Evolutionary conservation across 2,888 invertebrate genomes (phyloP).

Genomic region (Zele albiditarsus): DNA sequence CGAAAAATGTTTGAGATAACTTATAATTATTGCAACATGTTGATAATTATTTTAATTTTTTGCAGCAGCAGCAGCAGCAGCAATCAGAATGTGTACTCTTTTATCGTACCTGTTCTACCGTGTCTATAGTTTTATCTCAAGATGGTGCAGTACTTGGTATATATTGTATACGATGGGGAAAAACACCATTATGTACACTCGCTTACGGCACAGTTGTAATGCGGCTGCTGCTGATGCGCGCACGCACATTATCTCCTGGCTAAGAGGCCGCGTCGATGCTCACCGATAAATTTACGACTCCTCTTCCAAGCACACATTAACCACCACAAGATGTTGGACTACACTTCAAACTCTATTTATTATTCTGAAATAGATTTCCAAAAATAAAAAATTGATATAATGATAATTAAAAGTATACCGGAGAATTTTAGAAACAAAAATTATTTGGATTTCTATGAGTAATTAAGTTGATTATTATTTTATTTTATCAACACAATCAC

Average conservation of each 20-base stretch:
- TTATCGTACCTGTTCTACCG: neutral
- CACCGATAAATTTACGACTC: constrained; percentile 64
- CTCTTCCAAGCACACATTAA: constrained; percentile 57
- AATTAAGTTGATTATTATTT: too few relatives aligned
- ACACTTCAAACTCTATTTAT: constrained; percentile 11
- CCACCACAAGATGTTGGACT: constrained; percentile 19
- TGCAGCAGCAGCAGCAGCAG: too few relatives aligned
- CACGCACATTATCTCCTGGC: constrained; percentile 56
- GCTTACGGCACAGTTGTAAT: constrained; percentile 26
- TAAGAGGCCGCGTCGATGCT: constrained; percentile 55
- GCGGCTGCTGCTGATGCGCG: constrained; percentile 32
- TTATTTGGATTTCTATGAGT: too few relatives aligned
- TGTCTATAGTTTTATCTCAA: constrained; percentile 19
- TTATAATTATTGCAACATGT: neutral
- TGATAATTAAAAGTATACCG: neutral
- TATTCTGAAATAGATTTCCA: constrained; percentile 17
- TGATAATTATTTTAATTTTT: constrained; percentile 5
- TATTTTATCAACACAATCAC: too few relatives aligned
- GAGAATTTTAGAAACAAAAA: too few relatives aligned
- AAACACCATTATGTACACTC: constrained; percentile 36
- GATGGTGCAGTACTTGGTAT: constrained; percentile 11
- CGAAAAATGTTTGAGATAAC: neutral
- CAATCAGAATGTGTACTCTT: neutral
- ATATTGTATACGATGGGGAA: constrained; percentile 5
- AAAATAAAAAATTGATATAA: neutral